These are phyloP conservation scores for Athalia circularis DNA, from an alignment of 2,888 invertebrate species.

Conservation along the genomic window DNA sequence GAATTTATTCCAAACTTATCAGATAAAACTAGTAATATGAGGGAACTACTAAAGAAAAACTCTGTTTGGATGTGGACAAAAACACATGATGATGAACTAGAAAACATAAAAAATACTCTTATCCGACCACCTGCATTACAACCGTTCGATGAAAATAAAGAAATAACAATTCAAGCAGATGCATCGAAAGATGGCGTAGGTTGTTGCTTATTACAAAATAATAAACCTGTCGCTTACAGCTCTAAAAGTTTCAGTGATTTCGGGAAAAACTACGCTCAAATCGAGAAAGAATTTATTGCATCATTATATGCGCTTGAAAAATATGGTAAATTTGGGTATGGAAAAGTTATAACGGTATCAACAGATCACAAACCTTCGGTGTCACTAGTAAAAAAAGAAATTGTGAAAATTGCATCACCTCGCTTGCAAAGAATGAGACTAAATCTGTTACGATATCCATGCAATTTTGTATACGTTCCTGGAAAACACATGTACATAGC, in stretches of 20 bases:
- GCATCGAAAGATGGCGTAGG: constrained; percentile 50
- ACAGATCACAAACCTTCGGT: constrained; percentile 41
- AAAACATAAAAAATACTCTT: constrained; percentile 48
- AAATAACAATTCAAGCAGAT: constrained; percentile 48
- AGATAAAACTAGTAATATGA: constrained; percentile 44
- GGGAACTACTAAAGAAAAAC: constrained; percentile 50
- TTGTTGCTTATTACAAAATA: constrained; percentile 49
- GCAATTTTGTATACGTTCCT: constrained; percentile 30
- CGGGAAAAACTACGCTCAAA: constrained; percentile 48
- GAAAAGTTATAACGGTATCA: constrained; percentile 10
- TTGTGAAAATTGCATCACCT: constrained; percentile 13
- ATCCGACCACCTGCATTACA: constrained; percentile 44
- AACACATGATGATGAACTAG: constrained; percentile 46
- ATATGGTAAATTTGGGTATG: constrained; percentile 37
- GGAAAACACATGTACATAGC: constrained; percentile 17
- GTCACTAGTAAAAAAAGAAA: constrained; percentile 26
- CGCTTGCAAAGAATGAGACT: constrained; percentile 38
- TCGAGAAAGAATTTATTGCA: constrained; percentile 47
- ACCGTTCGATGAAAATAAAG: constrained; percentile 47
- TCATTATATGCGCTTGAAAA: constrained; percentile 27
- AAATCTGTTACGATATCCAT: constrained; percentile 29
- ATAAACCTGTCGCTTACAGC: constrained; percentile 50
- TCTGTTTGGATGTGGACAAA: constrained; percentile 48
- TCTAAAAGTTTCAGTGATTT: constrained; percentile 46
- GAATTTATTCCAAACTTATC: constrained; percentile 52